These are phyloP conservation scores for Capitulum mitella DNA, from an alignment of 2,888 invertebrate genomes.

Conservation along the genomic window DNA sequence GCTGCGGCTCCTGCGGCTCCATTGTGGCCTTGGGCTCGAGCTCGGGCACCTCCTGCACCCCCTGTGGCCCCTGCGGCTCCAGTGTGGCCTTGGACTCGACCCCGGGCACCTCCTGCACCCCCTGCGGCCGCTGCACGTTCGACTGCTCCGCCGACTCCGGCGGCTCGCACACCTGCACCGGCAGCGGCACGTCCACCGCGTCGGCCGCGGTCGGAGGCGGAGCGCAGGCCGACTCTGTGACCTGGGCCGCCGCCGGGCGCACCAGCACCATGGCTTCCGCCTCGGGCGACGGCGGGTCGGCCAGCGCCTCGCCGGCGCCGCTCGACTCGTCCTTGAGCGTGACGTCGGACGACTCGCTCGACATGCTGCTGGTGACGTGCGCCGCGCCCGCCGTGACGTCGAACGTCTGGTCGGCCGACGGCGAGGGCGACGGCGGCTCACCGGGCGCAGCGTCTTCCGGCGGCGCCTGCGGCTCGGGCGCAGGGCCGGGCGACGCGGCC, in stretches of 20 bases:
- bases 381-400: too few species aligned
- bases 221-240: not conserved
- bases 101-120: too few species aligned
- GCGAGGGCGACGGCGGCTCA: too few species aligned
- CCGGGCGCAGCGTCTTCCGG: not conserved
- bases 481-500: too few species aligned
- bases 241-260: not conserved
- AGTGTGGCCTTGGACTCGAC: too few species aligned
- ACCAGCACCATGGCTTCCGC: not conserved
- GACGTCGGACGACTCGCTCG: conserved; percentile 13
- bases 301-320: conserved; percentile 16
- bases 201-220: not conserved
- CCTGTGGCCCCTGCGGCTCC: not conserved
- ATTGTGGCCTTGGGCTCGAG: too few species aligned
- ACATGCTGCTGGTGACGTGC: not conserved
- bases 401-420: too few species aligned
- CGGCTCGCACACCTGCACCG: not conserved
- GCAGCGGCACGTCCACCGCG: too few species aligned
- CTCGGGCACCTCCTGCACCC: too few species aligned
- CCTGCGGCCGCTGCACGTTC: not conserved
- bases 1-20: not conserved
- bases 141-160: not conserved
- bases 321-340: conserved; percentile 15
- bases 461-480: not conserved
- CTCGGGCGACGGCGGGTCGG: conserved; percentile 3